These are phyloP conservation scores for Chesias legatella DNA, from an alignment of 2,888 invertebrate species.

Conservation along the genomic window DNA sequence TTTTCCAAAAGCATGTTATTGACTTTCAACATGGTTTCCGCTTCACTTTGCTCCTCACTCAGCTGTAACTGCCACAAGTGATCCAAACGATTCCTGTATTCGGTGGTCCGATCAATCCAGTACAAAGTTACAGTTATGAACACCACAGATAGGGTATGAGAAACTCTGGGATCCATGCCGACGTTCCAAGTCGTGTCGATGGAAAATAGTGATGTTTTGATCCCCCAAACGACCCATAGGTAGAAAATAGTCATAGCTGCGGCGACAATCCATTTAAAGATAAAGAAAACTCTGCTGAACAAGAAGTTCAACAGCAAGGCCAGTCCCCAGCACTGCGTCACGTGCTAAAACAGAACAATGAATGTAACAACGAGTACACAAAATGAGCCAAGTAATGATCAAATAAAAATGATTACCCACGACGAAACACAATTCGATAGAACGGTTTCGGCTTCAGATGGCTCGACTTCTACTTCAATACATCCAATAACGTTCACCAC, in stretches of 20 bases:
- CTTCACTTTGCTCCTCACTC: slow-evolving; percentile 91
- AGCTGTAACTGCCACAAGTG: slow-evolving; percentile 85
- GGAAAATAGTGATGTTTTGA: slow-evolving; percentile 79
- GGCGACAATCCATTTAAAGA: slow-evolving; percentile 88
- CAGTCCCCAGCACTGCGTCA: slow-evolving; percentile 85
- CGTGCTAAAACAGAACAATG: slow-evolving; percentile 82
- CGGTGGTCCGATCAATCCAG: slow-evolving; percentile 93
- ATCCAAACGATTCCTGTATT: slow-evolving; percentile 93
- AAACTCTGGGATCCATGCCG: slow-evolving; percentile 83
- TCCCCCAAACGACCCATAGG: slow-evolving; percentile 83
- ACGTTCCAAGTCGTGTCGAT: slow-evolving; percentile 85
- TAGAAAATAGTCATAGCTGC: slow-evolving; percentile 83
- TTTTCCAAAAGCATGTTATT: slow-evolving; percentile 95
- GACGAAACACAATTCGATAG: slow-evolving; percentile 72
- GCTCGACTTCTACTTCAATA: slow-evolving; percentile 44
- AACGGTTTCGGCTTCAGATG: slow-evolving; percentile 41
- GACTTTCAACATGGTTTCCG: slow-evolving; percentile 90
- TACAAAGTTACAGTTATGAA: slow-evolving; percentile 89
- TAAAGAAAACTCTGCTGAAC: slow-evolving; percentile 91
- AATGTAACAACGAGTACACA: slow-evolving; percentile 10
- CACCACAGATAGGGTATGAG: slow-evolving; percentile 87
- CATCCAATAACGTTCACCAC: slow-evolving; percentile 83
- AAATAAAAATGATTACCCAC: slow-evolving; percentile 61
- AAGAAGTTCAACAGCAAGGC: slow-evolving; percentile 86
- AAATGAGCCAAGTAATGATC: slow-evolving; percentile 3